Conservation (phyloP, 2,888 invertebrate species). For the Nemapogon koenigi region DNA sequence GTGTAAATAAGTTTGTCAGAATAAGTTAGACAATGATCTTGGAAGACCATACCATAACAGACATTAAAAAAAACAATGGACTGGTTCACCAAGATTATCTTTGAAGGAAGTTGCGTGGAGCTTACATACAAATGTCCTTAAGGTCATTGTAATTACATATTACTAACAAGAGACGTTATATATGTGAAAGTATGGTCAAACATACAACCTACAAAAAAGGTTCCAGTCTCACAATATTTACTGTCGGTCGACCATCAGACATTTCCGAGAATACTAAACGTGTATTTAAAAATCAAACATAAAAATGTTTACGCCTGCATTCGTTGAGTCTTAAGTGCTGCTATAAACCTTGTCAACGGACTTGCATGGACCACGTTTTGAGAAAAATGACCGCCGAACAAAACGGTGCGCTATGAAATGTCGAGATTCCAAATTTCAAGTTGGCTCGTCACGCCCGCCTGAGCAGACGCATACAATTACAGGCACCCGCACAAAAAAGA, state of each 20-base stretch:
- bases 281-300: constrained; percentile 24
- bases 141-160: no score
- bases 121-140: no score
- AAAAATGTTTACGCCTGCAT: constrained; percentile 25
- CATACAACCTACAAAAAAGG: no score
- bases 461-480: constrained; percentile 59
- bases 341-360: constrained; percentile 27
- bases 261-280: constrained; percentile 20
- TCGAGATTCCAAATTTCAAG: constrained; percentile 33
- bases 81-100: no score
- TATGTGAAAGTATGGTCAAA: no score
- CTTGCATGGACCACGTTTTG: constrained; percentile 18
- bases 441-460: constrained; percentile 41
- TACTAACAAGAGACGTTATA: no score
- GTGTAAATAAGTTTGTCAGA: no score
- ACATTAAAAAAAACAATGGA: no score
- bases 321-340: constrained; percentile 26
- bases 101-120: no score
- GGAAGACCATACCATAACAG: no score
- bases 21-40: no score
- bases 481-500: constrained; percentile 43
- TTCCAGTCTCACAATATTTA: constrained; percentile 6
- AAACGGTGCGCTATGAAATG: constrained; percentile 32
- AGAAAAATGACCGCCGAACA: constrained; percentile 15
- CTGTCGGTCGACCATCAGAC: constrained; percentile 3